Percentiles rank a stretch among this genome's conserved stretches.
Conservation (phyloP, 2,113 vertebrate genomes). For the Haemorhous mexicanus region DNA sequence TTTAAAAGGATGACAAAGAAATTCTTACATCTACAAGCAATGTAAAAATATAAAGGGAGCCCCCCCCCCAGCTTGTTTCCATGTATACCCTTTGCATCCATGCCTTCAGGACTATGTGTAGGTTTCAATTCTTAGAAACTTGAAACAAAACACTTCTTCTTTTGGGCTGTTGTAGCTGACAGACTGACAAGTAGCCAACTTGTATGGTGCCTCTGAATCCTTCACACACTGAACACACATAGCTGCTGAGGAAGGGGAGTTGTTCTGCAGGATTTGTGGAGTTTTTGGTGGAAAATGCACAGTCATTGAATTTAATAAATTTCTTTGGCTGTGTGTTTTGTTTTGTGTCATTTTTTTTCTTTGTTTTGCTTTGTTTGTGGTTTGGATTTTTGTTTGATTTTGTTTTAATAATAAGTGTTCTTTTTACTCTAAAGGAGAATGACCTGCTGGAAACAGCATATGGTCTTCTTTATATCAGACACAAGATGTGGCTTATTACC, state of each 20-base stretch:
- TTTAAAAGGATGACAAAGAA: neutral
- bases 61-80: neutral
- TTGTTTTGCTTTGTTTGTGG: neutral
- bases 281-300: neutral
- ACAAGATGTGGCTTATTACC: neutral
- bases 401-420: neutral
- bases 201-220: neutral
- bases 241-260: neutral
- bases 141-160: neutral
- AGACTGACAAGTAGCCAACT: neutral
- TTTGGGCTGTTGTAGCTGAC: neutral
- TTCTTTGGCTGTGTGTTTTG: neutral
- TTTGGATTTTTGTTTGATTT: neutral
- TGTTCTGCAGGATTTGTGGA: neutral
- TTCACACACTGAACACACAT: neutral
- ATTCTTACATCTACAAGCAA: neutral
- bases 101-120: neutral
- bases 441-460: neutral
- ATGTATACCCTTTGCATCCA: neutral
- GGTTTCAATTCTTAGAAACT: neutral
- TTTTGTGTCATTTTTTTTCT: neutral
- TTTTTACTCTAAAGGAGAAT: neutral
- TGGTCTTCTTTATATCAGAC: neutral
- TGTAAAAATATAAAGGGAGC: neutral
- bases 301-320: neutral